These are phyloP conservation scores for Barbus barbus DNA, from an alignment of 2,113 vertebrate genomes.

Conservation along the genomic window DNA sequence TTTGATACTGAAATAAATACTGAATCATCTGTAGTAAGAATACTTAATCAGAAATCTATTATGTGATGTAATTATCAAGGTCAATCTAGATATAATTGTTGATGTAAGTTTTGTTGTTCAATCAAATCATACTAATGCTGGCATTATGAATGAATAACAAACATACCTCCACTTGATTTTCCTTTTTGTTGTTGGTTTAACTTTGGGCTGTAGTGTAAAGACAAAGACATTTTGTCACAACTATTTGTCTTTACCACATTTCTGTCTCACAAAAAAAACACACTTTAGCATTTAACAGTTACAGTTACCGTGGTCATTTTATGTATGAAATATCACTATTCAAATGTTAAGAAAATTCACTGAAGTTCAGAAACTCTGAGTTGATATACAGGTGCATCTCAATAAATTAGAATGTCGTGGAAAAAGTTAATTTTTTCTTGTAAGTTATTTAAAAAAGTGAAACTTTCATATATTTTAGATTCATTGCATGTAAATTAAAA, in stretches of 20 bases:
- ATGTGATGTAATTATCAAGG: not conserved
- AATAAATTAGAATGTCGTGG: too few species aligned
- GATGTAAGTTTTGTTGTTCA: not conserved
- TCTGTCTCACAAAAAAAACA: not conserved
- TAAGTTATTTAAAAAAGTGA: too few species aligned
- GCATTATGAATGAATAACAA: not conserved
- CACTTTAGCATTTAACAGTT: not conserved
- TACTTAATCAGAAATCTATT: not conserved
- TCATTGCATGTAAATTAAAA: too few species aligned
- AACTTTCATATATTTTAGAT: too few species aligned
- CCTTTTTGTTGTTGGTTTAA: not conserved
- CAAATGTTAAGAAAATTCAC: not conserved
- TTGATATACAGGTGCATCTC: too few species aligned
- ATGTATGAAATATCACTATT: not conserved
- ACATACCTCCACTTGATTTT: not conserved
- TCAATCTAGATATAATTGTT: not conserved
- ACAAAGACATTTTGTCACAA: not conserved
- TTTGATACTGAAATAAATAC: not conserved
- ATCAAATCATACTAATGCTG: not conserved
- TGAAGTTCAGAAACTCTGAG: not conserved
- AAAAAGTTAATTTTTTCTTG: too few species aligned
- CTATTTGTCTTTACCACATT: conserved; percentile 15
- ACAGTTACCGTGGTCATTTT: not conserved
- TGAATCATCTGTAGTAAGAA: not conserved
- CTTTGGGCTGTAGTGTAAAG: not conserved